Evolutionary conservation across 2,888 invertebrate genomes (phyloP).

Genomic region (Tachina grossa): DNA sequence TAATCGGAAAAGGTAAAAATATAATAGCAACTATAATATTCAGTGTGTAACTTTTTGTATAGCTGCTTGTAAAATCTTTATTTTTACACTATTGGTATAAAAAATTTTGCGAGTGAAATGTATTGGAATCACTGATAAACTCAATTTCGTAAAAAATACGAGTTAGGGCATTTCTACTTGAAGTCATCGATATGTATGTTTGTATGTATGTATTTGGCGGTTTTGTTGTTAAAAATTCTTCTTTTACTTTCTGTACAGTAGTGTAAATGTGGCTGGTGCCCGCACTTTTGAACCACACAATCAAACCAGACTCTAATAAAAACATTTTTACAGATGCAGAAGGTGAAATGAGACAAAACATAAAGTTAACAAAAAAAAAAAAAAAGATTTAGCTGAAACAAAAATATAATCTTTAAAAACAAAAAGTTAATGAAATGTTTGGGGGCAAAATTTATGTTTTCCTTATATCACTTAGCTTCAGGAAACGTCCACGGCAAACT

Average conservation of each 20-base stretch:
- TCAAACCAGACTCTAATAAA: constrained; percentile 4
- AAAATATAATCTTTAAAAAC: constrained; percentile 23
- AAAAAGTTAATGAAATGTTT: constrained; percentile 1
- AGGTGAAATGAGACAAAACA: no score
- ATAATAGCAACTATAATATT: no score
- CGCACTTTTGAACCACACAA: neutral
- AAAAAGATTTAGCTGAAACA: constrained; percentile 9
- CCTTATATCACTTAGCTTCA: neutral
- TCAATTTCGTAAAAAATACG: no score
- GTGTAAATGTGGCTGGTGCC: constrained; percentile 13
- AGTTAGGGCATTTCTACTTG: no score
- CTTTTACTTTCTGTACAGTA: constrained; percentile 20
- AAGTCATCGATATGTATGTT: no score
- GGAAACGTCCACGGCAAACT: neutral
- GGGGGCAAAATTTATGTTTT: constrained; percentile 1
- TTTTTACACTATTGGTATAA: no score
- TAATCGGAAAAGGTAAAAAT: no score
- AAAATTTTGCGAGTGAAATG: no score
- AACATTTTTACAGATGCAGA: constrained; percentile 6
- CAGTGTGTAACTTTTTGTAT: no score
- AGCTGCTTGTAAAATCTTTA: no score
- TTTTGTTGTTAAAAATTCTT: constrained; percentile 18
- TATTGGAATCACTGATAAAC: no score
- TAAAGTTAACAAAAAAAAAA: neutral
- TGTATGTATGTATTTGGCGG: no score